Evolutionary conservation across 2,888 invertebrate species (phyloP).

Genomic region (Protodeltote pygarga): DNA sequence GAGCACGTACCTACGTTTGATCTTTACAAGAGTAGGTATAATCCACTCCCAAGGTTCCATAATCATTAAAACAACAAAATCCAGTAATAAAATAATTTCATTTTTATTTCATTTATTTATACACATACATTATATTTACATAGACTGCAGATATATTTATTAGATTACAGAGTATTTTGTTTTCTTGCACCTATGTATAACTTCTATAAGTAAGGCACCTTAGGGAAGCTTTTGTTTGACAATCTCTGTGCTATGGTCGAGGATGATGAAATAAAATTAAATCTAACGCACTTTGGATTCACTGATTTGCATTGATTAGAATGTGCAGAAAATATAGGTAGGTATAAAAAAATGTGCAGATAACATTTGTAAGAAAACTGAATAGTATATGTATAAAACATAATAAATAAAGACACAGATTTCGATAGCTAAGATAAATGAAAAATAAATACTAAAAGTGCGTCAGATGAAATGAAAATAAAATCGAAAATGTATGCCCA

Average conservation of each 20-base stretch:
- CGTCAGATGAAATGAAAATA: slow-evolving; percentile 32
- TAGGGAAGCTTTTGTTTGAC: slow-evolving; percentile 67
- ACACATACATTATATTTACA: slow-evolving; percentile 80
- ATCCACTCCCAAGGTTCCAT: not conserved
- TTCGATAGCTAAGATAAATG: not conserved
- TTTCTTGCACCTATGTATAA: slow-evolving; percentile 75
- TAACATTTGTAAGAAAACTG: too few relatives aligned
- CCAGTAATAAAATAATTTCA: slow-evolving; percentile 84
- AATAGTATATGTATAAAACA: too few relatives aligned
- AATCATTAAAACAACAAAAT: slow-evolving; percentile 55
- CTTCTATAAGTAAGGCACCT: slow-evolving; percentile 76
- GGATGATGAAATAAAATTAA: slow-evolving; percentile 11
- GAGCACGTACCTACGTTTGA: not conserved
- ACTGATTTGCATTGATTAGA: too few relatives aligned
- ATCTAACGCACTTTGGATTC: slow-evolving; percentile 37
- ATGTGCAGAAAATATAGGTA: too few relatives aligned
- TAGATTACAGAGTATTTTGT: slow-evolving; percentile 77
- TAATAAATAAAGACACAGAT: too few relatives aligned
- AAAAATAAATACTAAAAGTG: slow-evolving; percentile 22
- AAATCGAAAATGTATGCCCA: slow-evolving; percentile 20
- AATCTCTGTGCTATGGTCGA: slow-evolving; percentile 60
- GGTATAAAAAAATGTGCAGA: too few relatives aligned
- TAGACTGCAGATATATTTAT: slow-evolving; percentile 72
- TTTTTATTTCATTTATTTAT: slow-evolving; percentile 77
- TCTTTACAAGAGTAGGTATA: slow-evolving; percentile 2